Evolutionary conservation across 2,888 invertebrate genomes (phyloP), one percentile per base, ranked within the genome.

Genomic region (Omphaloscelis lunosa): DNA sequence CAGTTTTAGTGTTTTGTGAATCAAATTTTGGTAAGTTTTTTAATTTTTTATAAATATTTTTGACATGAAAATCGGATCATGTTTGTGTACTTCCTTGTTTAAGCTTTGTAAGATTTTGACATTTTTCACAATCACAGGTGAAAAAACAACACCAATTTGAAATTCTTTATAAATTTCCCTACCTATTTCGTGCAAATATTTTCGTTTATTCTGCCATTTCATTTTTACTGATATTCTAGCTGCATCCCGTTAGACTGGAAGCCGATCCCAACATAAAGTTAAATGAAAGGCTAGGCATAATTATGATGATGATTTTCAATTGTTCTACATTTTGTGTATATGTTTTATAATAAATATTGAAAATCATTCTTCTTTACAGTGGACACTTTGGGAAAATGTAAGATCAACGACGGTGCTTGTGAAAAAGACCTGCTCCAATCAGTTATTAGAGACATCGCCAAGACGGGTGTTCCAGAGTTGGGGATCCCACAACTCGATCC

Each of bases 401-500:
- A 88, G 29, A 67, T 90, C 41, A 85, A 85, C 8, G 91, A 93
- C 72, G 80, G 73, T 1, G 85, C 87, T 34, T 94, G 94, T 68
- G 79, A 88, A 59, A 91, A 73, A 51, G 77, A 79, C 0, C 41
- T 87, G 4, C 81, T 90, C 9, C 87, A 91, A 77, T 78, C 80
- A 9, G 48, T 89, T 0, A 5, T 93, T 0, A 84, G 51, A 51
- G 81, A 88, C 11, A 75, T 89, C 1, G 82, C 89, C 5, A 86
- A 89, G 65, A 79, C 76, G 1, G 94, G 94, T 11, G 79, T 91
- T 9, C 87, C 89, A 12, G 92, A 93, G 65, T 62, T 90, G 0
- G 82, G 82, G 0, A 89, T 94, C 56, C 90, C 91, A 6, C 73
- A 87, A 1, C 62, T 93, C 2, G 94, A 94, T 73, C 94, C 94